Evolutionary conservation across 2,113 vertebrate genomes (phyloP).

Genomic region (Mus musculus): GRCm39 chr13:58152501-58153000

Average conservation of each 20-base stretch:
- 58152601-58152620: conserved; percentile 55
- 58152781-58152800: conserved; percentile 42
- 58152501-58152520: conserved; percentile 53
- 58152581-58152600: conserved; percentile 75
- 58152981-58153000: conserved; percentile 90
- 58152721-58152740: background rate
- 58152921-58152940: conserved; percentile 49
- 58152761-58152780: conserved; percentile 41
- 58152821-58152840: conserved; percentile 18
- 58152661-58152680: conserved; percentile 66
- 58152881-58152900: conserved; percentile 44
- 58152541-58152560: conserved; percentile 49
- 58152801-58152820: background rate
- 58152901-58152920: conserved; percentile 47
- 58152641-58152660: conserved; percentile 71
- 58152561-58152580: conserved; percentile 54
- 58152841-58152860: background rate
- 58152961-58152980: conserved; percentile 77
- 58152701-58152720: background rate
- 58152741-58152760: conserved; percentile 4
- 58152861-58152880: conserved; percentile 49
- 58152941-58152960: conserved; percentile 68
- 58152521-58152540: background rate
- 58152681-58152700: conserved; percentile 62
- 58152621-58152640: conserved; percentile 85